A percentile compares a stretch with the other conserved stretches of the same genome.
Evolutionary conservation across 1,140 invertebrate species (phyloP).

Genomic region (Ectropis grisescens): DNA sequence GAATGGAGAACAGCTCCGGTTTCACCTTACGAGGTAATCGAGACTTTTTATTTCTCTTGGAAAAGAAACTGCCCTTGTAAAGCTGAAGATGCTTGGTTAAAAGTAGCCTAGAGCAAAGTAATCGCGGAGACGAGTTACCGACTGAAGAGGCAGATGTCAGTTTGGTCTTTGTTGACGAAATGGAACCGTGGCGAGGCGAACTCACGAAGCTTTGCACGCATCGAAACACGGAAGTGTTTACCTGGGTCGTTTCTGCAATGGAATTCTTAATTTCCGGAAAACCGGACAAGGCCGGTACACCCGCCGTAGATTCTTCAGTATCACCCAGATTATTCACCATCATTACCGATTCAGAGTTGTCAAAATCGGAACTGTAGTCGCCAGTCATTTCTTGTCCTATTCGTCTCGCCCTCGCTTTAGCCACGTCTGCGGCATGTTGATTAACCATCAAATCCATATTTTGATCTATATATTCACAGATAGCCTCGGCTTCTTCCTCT

Average conservation of each 20-base stretch:
- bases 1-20: slow-evolving; percentile 25
- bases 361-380: no score
- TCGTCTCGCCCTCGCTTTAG: slow-evolving; percentile 32
- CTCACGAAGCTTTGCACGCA: slow-evolving; percentile 38
- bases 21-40: slow-evolving; percentile 2
- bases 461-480: slow-evolving; percentile 37
- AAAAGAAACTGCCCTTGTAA: slow-evolving; percentile 18
- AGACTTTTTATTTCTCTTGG: slow-evolving; percentile 11
- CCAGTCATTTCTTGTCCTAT: slow-evolving; percentile 22
- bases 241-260: no score
- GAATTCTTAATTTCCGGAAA: slow-evolving; percentile 26
- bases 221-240: slow-evolving; percentile 30
- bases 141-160: slow-evolving; percentile 26
- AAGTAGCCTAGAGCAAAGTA: slow-evolving; percentile 33
- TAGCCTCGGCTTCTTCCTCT: slow-evolving; percentile 37
- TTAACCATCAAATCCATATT: slow-evolving; percentile 29
- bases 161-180: slow-evolving; percentile 18
- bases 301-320: slow-evolving; percentile 11
- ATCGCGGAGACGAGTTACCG: slow-evolving; percentile 28
- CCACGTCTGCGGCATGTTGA: slow-evolving; percentile 24
- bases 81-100: slow-evolving; percentile 20
- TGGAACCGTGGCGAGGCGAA: slow-evolving; percentile 31
- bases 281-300: slow-evolving; percentile 26
- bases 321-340: slow-evolving; percentile 5
- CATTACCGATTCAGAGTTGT: slow-evolving; percentile 33